Evolutionary conservation across 2,113 vertebrate genomes (phyloP), one percentile per base, ranked within the genome.

Genomic region (Gambusia affinis): DNA sequence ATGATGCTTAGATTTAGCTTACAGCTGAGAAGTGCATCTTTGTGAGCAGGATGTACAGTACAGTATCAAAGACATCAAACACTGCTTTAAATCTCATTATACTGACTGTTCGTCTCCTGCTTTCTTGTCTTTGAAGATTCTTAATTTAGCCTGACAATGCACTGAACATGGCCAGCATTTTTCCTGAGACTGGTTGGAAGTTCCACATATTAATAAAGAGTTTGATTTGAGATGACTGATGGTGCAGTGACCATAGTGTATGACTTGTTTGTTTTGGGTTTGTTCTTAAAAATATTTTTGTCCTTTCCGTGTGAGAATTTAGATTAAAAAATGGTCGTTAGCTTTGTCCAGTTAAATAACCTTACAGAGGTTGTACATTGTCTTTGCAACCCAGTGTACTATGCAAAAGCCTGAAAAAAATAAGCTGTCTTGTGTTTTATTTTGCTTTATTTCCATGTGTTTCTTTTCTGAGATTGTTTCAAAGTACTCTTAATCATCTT

Each of bases 1-100:
- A 27, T 14, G 68, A 79, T 47, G 60, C 78, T 76, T 12, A 67
- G 42, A 51, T 22, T 64, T 63, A 28, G n/a, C 72, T 81, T 67
- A 68, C 6, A 82, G 81, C 69, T 75, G 67, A 75, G 76, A 66
- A 66, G 47, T 37, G 77, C n/a, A 64, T 80, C 73, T 67, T 60
- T 82, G 61, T 72, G 61, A 83, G 54, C 35, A n/a, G 42, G 66
- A 79, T 63, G 67, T 67, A 67, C 42, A 65, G 42, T 83, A 67
- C 35, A 28, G 47, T 83, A 83, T 78, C 70, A 79, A 37, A 81
- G 63, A 72, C 17, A 8, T 57, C 70, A 70, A 29, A 64, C 73
- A 2, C 8, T 31, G 42, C 75, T 66, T 73, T 60, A 54, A 44
- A 75, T 54, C 70, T 62, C 51, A 17, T 42, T 67, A 30, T 39